A percentile compares a stretch with the other conserved stretches of the same genome.
Evolutionary conservation across 37 sponge, comb jelly and placozoan species (phyloP).

Genomic region (Haliclona indistincta): DNA sequence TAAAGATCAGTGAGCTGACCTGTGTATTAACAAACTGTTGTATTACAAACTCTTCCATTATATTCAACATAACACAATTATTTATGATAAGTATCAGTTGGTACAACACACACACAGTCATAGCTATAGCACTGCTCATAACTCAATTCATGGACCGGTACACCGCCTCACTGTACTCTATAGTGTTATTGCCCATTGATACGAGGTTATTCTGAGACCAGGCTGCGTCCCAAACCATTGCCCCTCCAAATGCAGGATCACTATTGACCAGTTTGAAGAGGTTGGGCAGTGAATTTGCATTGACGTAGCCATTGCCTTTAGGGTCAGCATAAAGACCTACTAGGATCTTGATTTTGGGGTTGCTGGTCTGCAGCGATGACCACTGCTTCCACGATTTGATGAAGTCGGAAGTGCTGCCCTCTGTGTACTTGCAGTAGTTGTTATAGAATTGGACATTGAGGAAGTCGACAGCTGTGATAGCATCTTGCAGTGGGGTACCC

Average conservation of each 20-base stretch:
- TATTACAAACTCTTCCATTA: no score
- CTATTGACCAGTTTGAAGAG: not conserved
- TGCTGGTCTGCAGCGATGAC: not conserved
- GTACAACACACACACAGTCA: no score
- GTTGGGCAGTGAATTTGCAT: not conserved
- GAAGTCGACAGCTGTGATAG: not conserved
- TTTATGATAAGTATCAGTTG: no score
- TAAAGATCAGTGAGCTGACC: no score
- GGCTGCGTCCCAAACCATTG: not conserved
- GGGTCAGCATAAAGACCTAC: not conserved
- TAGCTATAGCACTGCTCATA: no score
- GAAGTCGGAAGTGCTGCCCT: not conserved
- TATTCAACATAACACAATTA: no score
- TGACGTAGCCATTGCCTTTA: not conserved
- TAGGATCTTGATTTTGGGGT: not conserved
- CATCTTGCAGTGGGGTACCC: not conserved
- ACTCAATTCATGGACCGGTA: no score
- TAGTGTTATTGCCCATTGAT: no score
- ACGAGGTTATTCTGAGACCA: not conserved
- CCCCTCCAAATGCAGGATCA: not conserved
- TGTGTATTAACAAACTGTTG: no score
- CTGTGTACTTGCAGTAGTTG: not conserved
- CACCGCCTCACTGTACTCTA: no score
- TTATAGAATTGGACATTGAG: not conserved
- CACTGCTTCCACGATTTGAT: not conserved